Conservation (phyloP, 2,888 invertebrate genomes). For the Pharmacophagus antenor region DNA sequence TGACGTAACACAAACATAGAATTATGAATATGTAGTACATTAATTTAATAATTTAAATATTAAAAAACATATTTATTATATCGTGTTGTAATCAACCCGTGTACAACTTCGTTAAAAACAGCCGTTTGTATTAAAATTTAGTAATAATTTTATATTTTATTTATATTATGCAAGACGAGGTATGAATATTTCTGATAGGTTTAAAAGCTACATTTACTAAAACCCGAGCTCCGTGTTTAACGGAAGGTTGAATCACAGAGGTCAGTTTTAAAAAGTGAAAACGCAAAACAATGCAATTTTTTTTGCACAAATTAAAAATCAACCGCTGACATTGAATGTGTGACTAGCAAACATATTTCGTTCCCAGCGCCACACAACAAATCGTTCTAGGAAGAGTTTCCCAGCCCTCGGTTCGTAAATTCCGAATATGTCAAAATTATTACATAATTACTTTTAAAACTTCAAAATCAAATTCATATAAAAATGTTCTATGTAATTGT, state of each 20-base stretch:
- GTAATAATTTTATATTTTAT: not conserved
- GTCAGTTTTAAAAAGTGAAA: not conserved
- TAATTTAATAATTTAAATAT: too few species aligned
- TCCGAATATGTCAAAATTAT: not conserved
- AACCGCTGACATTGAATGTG: slow-evolving; percentile 21
- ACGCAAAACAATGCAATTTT: not conserved
- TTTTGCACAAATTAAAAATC: slow-evolving; percentile 2
- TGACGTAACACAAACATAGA: not conserved
- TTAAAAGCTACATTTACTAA: too few species aligned
- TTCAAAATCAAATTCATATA: too few species aligned
- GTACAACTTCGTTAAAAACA: too few species aligned
- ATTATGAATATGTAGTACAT: too few species aligned
- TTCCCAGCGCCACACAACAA: slow-evolving; percentile 23
- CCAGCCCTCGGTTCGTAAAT: slow-evolving; percentile 19
- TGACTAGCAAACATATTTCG: slow-evolving; percentile 25
- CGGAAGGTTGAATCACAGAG: not conserved
- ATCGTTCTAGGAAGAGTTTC: slow-evolving; percentile 15
- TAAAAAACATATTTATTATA: too few species aligned
- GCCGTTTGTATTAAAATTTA: not conserved
- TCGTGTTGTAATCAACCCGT: too few species aligned
- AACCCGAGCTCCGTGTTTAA: not conserved
- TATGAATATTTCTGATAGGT: not conserved
- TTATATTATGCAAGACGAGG: not conserved
- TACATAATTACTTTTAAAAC: not conserved
- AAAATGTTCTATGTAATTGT: too few species aligned